Percentiles rank a stretch among this genome's conserved stretches.
Conservation (phyloP, 1,140 invertebrate species). For the Macrotrachela quadricornifera region DNA sequence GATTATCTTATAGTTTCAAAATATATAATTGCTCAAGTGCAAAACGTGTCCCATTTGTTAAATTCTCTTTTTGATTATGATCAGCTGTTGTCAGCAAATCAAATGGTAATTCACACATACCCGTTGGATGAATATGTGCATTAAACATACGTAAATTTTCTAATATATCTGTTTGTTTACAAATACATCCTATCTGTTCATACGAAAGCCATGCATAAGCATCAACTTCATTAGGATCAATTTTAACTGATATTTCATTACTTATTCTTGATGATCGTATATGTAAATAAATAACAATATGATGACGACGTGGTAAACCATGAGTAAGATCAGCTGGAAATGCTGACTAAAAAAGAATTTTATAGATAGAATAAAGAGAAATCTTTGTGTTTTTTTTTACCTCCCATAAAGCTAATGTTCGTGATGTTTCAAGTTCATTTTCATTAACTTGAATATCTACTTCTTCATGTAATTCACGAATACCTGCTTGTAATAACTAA, state of each 20-base stretch:
- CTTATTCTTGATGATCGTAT: not conserved
- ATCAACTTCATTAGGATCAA: conserved; percentile 12
- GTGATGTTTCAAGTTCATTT: conserved; percentile 10
- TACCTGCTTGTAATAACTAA: conserved; percentile 16
- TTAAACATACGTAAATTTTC: too few species aligned
- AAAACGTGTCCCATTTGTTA: too few species aligned
- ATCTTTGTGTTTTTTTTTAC: conserved; percentile 4
- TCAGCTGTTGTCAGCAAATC: too few species aligned
- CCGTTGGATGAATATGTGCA: too few species aligned
- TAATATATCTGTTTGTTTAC: not conserved
- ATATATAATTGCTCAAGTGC: too few species aligned
- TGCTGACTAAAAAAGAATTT: conserved; percentile 13
- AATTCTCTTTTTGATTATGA: too few species aligned
- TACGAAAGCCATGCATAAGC: conserved; percentile 11
- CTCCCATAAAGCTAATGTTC: conserved; percentile 23
- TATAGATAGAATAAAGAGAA: not conserved
- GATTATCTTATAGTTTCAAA: too few species aligned
- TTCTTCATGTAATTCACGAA: conserved; percentile 24
- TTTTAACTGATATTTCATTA: conserved; percentile 1
- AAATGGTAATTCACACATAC: too few species aligned
- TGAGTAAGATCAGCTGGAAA: conserved; percentile 19
- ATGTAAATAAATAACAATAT: conserved; percentile 24
- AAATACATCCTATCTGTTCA: conserved; percentile 9
- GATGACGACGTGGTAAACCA: conserved; percentile 22
- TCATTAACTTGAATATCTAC: conserved; percentile 16